phyloP scores from a whole-genome alignment of 2,888 invertebrate genomes.

The Tinea pellionella region DNA sequence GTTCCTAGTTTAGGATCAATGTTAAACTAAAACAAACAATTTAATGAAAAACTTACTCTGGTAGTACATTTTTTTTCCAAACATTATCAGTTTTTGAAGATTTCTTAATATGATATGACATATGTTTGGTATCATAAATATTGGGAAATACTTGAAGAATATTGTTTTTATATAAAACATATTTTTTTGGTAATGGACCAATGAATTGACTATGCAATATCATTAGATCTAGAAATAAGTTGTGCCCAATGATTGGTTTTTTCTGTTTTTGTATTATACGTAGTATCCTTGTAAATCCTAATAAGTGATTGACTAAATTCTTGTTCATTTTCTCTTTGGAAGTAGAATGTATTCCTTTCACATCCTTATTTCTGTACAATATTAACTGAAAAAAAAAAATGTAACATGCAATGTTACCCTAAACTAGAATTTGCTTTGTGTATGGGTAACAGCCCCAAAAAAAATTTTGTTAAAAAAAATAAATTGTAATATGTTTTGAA shows the following conservation, averaged over 20 bases:
- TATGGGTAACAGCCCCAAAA: too few relatives aligned
- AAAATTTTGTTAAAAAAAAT: too few relatives aligned
- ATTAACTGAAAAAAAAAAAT: slow-evolving; percentile 49
- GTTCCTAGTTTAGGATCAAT: too few relatives aligned
- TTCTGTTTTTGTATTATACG: slow-evolving; percentile 64
- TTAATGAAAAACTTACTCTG: slow-evolving; percentile 39
- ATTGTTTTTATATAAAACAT: slow-evolving; percentile 73
- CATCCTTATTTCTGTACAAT: slow-evolving; percentile 45
- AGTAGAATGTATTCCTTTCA: slow-evolving; percentile 43
- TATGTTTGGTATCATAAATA: slow-evolving; percentile 80
- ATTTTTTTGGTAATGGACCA: slow-evolving; percentile 74
- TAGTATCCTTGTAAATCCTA: slow-evolving; percentile 78
- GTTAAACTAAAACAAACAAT: background rate
- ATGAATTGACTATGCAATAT: slow-evolving; percentile 79
- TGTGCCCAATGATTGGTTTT: slow-evolving; percentile 84
- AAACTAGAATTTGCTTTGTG: too few relatives aligned
- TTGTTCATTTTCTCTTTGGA: slow-evolving; percentile 53
- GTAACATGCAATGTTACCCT: too few relatives aligned
- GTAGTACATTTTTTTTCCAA: slow-evolving; percentile 64
- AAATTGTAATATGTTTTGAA: too few relatives aligned
- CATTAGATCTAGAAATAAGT: slow-evolving; percentile 76
- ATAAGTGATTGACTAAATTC: slow-evolving; percentile 55
- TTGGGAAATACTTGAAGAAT: slow-evolving; percentile 72
- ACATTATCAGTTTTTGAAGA: slow-evolving; percentile 49
- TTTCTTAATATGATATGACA: slow-evolving; percentile 69